Conservation (phyloP, 2,797 vertebrate genomes). For the Melopsittacus undulatus region DNA sequence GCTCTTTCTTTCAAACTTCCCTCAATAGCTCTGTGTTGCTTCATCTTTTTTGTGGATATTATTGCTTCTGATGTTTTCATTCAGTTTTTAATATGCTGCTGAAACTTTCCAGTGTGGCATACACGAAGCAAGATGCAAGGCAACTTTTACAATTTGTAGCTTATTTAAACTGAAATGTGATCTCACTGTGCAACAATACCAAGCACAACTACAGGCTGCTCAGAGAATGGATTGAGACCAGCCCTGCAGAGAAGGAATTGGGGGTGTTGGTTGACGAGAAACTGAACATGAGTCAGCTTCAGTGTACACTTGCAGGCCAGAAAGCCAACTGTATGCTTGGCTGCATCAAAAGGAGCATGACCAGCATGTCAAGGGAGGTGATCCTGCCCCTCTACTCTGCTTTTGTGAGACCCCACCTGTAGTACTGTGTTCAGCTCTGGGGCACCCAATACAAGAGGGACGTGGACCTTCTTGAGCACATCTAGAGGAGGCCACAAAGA, state of each 20-base stretch:
- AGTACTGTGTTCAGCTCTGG: not conserved
- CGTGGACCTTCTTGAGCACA: fast-evolving
- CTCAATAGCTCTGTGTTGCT: not conserved
- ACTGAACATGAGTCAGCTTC: not conserved
- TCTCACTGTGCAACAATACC: not conserved
- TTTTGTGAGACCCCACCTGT: not conserved
- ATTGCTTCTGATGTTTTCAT: not conserved
- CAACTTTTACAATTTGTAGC: not conserved
- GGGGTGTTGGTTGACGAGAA: not conserved
- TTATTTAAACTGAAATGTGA: not conserved
- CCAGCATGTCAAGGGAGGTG: not conserved
- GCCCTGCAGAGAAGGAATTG: not conserved
- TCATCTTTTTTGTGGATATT: not conserved
- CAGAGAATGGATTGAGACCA: not conserved
- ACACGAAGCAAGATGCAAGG: not conserved
- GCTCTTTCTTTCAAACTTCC: not conserved
- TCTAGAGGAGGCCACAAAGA: not conserved
- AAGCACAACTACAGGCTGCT: not conserved
- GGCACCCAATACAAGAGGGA: not conserved
- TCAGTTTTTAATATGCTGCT: not conserved
- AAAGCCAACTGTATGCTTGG: not conserved
- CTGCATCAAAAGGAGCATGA: not conserved
- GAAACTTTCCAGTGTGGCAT: not conserved
- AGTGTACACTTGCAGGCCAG: not conserved
- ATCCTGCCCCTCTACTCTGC: not conserved